Conservation (phyloP, 2,888 invertebrate genomes). For the Apotomis capreana region DNA sequence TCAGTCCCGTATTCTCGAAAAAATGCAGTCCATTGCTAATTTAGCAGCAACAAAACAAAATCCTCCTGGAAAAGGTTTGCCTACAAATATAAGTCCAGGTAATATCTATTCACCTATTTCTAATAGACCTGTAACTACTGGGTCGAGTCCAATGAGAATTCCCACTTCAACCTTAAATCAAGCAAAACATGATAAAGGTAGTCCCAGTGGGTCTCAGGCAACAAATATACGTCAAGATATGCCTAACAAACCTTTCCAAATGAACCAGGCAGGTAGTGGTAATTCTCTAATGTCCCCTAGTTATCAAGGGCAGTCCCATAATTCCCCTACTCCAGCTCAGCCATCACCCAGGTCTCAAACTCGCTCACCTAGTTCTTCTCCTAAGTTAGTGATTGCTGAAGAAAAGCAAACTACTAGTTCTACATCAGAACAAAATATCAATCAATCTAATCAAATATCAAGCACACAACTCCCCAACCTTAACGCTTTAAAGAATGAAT, state of each 20-base stretch:
- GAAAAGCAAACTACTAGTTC: conserved; percentile 69
- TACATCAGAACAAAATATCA: conserved; percentile 62
- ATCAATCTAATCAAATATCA: conserved; percentile 74
- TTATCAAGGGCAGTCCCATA: conserved; percentile 63
- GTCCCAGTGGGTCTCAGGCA: conserved; percentile 53
- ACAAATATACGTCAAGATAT: conserved; percentile 61
- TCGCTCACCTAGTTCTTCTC: conserved; percentile 80
- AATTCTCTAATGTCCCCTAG: conserved; percentile 58
- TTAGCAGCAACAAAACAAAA: conserved; percentile 79
- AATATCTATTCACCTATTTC: conserved; percentile 64
- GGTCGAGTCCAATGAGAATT: conserved; percentile 64
- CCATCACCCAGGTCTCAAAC: conserved; percentile 76
- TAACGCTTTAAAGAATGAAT: conserved; percentile 63
- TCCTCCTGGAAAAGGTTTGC: conserved; percentile 64
- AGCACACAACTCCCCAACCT: conserved; percentile 70
- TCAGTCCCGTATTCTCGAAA: conserved; percentile 77
- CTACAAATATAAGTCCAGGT: conserved; percentile 61
- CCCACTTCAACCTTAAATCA: conserved; percentile 66
- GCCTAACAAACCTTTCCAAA: conserved; percentile 57
- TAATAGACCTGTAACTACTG: conserved; percentile 60
- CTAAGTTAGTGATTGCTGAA: conserved; percentile 80
- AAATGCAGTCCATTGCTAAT: conserved; percentile 81
- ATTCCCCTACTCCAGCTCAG: conserved; percentile 61
- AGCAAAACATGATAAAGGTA: conserved; percentile 67
- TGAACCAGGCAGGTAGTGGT: conserved; percentile 57